A percentile compares a stretch with the other conserved stretches of the same genome.
Conservation (phyloP, 2,113 vertebrate species). For the Sander lucioperca region DNA sequence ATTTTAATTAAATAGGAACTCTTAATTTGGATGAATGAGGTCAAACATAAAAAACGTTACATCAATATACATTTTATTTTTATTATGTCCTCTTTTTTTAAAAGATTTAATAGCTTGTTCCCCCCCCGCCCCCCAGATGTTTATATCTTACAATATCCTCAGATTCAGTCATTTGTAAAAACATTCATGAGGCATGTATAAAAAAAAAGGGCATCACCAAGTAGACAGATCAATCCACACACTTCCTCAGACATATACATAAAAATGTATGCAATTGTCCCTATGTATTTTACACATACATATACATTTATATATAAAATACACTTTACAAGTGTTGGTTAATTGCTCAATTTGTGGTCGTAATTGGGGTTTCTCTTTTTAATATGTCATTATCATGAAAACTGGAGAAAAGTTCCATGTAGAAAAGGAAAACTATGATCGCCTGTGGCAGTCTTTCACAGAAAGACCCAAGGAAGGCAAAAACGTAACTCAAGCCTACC, state of each 20-base stretch:
- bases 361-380: slow-evolving; percentile 69
- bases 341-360: slow-evolving; percentile 72
- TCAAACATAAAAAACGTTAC: slow-evolving; percentile 61
- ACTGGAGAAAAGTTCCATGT: slow-evolving; percentile 74
- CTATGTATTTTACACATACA: slow-evolving; percentile 79
- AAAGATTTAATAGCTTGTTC: slow-evolving; percentile 76
- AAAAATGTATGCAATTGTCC: slow-evolving; percentile 79
- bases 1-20: not conserved
- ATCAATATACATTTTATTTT: slow-evolving; percentile 84
- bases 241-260: slow-evolving; percentile 81
- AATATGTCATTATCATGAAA: slow-evolving; percentile 80
- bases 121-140: slow-evolving; percentile 56
- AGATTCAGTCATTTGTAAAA: slow-evolving; percentile 85
- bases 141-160: slow-evolving; percentile 78
- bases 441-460: slow-evolving; percentile 90
- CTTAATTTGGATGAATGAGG: not conserved
- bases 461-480: slow-evolving; percentile 91
- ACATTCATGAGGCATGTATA: slow-evolving; percentile 84
- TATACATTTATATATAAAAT: slow-evolving; percentile 85
- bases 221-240: slow-evolving; percentile 80
- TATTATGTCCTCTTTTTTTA: slow-evolving; percentile 77
- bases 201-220: slow-evolving; percentile 79
- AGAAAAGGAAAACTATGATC: slow-evolving; percentile 79
- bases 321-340: slow-evolving; percentile 83
- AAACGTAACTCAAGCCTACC: slow-evolving; percentile 82